Conservation (phyloP, 2,113 vertebrate species). For the Paedocypris sp. region DNA sequence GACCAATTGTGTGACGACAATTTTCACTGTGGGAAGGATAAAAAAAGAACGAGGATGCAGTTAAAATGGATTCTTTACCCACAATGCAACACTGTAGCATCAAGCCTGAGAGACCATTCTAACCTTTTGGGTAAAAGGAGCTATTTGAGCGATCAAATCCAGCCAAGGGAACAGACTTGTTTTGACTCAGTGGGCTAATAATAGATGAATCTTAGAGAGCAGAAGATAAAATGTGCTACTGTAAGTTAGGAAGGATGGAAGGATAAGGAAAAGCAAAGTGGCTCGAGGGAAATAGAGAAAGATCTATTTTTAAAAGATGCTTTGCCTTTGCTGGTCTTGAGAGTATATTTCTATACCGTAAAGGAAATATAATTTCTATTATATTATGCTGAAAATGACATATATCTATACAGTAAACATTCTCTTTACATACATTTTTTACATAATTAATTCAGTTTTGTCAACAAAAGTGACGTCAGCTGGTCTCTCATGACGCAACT, state of each 20-base stretch:
- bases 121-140: conserved; percentile 16
- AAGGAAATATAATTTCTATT: too few relatives aligned
- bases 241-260: background rate
- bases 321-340: too few relatives aligned
- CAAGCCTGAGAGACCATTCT: background rate
- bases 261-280: background rate
- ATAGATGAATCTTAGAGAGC: conserved; percentile 10
- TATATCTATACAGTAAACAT: too few relatives aligned
- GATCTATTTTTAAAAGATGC: too few relatives aligned
- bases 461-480: too few relatives aligned
- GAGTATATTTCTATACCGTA: too few relatives aligned
- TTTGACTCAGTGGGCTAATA: conserved; percentile 24
- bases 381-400: too few relatives aligned
- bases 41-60: too few relatives aligned
- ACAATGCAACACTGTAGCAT: background rate
- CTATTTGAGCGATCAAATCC: conserved; percentile 17
- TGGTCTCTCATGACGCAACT: too few relatives aligned
- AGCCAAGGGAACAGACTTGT: conserved; percentile 12
- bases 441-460: too few relatives aligned
- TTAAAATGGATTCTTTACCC: background rate
- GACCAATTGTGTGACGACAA: background rate
- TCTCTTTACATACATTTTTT: too few relatives aligned
- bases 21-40: background rate
- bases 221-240: background rate
- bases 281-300: too few relatives aligned